phyloP scores from a whole-genome alignment of 2,797 vertebrate species.

The Hydrolagus colliei region DNA sequence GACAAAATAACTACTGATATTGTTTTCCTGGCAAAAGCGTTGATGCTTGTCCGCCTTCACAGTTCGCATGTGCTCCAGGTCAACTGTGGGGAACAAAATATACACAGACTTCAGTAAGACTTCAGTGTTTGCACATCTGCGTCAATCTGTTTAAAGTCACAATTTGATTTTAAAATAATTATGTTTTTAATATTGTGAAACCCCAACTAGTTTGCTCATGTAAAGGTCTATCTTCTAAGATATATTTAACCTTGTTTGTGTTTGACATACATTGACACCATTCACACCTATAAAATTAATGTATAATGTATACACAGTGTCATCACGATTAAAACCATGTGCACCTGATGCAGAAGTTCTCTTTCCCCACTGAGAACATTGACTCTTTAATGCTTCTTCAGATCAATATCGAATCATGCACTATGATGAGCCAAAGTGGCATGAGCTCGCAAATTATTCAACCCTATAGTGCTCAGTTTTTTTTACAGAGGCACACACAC shows the following conservation, averaged over 20 bases:
- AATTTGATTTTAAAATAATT: background rate
- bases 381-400: background rate
- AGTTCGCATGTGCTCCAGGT: conserved; percentile 93
- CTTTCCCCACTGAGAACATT: background rate
- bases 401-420: too few relatives aligned
- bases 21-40: conserved; percentile 89
- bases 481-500: conserved; percentile 62
- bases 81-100: conserved; percentile 58
- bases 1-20: conserved; percentile 86
- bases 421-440: too few relatives aligned
- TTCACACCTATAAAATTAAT: background rate
- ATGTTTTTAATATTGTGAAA: too few relatives aligned
- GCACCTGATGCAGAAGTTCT: background rate
- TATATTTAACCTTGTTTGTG: background rate
- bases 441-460: too few relatives aligned
- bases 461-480: conserved; percentile 47
- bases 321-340: background rate
- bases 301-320: background rate
- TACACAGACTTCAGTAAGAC: background rate
- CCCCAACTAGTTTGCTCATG: too few relatives aligned
- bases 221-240: too few relatives aligned
- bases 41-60: conserved; percentile 94
- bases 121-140: background rate
- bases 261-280: background rate
- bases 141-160: background rate